Conservation (phyloP, 2,797 vertebrate genomes). For the Clarias pachynema region DNA sequence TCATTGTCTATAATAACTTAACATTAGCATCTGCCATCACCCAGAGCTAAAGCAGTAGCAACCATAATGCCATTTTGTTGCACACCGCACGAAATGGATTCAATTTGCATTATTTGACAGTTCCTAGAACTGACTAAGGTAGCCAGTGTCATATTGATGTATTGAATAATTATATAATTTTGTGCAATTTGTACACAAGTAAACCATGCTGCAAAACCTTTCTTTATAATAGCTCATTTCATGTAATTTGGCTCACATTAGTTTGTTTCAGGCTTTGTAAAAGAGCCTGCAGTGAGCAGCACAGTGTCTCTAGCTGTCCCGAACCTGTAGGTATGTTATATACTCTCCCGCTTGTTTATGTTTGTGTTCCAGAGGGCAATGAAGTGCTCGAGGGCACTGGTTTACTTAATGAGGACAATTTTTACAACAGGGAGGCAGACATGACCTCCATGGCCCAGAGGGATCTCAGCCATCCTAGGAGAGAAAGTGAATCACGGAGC, state of each 20-base stretch:
- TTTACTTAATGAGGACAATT: slow-evolving; percentile 77
- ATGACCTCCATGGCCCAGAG: slow-evolving; percentile 75
- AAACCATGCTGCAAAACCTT: background rate
- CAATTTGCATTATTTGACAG: slow-evolving; percentile 31
- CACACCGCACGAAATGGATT: slow-evolving; percentile 41
- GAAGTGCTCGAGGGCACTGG: slow-evolving; percentile 80
- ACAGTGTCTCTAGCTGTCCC: slow-evolving; percentile 78
- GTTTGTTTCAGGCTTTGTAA: slow-evolving; percentile 68
- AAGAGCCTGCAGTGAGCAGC: slow-evolving; percentile 68
- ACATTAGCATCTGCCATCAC: slow-evolving; percentile 48
- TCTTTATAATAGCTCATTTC: background rate
- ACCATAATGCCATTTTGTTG: slow-evolving; percentile 30
- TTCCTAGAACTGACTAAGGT: background rate
- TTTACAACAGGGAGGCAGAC: slow-evolving; percentile 74
- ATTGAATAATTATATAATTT: background rate
- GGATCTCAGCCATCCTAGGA: slow-evolving; percentile 75
- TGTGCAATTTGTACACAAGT: background rate
- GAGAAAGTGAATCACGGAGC: slow-evolving; percentile 74
- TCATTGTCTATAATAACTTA: slow-evolving; percentile 54
- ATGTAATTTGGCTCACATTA: slow-evolving; percentile 75
- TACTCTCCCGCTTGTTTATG: slow-evolving; percentile 72
- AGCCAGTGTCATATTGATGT: background rate
- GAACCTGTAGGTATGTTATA: slow-evolving; percentile 73
- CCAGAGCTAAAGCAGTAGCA: slow-evolving; percentile 2
- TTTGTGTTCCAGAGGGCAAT: slow-evolving; percentile 86